phyloP scores from a whole-genome alignment of 2,888 invertebrate genomes.

The Dynastes maya region DNA sequence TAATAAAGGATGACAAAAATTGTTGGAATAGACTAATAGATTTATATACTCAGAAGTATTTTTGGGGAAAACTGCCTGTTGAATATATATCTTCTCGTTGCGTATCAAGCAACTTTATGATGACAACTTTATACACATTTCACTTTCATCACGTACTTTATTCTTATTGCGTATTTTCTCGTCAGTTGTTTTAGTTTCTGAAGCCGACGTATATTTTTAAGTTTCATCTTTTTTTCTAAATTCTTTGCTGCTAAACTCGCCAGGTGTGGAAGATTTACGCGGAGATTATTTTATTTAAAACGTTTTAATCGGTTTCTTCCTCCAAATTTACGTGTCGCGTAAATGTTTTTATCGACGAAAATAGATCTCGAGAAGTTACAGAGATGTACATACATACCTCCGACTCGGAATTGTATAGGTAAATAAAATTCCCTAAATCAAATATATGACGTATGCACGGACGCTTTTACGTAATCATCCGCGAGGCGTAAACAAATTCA shows the following conservation, averaged over 20 bases:
- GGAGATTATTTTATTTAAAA: background rate
- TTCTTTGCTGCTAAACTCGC: background rate
- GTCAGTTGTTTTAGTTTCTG: no score
- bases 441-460: background rate
- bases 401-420: background rate
- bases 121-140: no score
- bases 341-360: slow-evolving; percentile 12
- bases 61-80: no score
- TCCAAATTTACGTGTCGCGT: slow-evolving; percentile 2
- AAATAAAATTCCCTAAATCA: slow-evolving; percentile 27
- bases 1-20: no score
- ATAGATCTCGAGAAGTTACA: background rate
- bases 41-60: no score
- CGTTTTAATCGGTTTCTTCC: slow-evolving; percentile 1
- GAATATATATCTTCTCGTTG: no score
- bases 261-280: slow-evolving; percentile 7
- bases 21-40: no score
- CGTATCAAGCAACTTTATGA: no score
- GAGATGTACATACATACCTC: background rate
- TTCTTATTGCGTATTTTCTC: no score
- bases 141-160: no score
- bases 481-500: no score
- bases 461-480: background rate
- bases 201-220: slow-evolving; percentile 53
- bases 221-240: no score